A percentile compares a stretch with the other conserved stretches of the same genome.
These are phyloP conservation scores for Riparia riparia DNA, from an alignment of 2,113 vertebrate genomes.

Conservation along the genomic window DNA sequence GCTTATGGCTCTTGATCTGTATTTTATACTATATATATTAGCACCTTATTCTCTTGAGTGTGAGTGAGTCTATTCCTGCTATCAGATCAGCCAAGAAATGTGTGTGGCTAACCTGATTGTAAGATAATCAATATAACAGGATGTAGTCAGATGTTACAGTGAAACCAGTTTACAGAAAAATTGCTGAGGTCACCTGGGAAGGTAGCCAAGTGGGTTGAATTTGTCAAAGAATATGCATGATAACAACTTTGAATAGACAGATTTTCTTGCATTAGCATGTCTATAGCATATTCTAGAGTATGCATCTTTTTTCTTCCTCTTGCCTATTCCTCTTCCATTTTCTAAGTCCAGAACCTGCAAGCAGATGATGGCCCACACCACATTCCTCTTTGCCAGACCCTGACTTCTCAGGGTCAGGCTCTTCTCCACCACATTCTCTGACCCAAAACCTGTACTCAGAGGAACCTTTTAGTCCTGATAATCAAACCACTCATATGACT, in stretches of 20 bases:
- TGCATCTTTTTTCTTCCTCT: background rate
- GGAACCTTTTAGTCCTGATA: background rate
- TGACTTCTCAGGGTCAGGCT: background rate
- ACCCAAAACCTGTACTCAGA: background rate
- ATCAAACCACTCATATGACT: background rate
- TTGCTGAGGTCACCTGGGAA: background rate
- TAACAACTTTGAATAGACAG: background rate
- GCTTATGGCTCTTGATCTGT: background rate
- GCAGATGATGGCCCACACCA: fast-evolving
- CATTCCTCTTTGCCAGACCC: background rate
- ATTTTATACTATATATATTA: background rate
- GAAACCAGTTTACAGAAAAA: background rate
- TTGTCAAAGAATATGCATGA: background rate
- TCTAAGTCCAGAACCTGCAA: background rate
- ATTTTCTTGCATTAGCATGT: background rate
- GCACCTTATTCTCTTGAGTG: background rate
- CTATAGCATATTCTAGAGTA: background rate
- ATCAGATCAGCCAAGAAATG: background rate
- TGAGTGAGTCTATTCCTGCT: background rate
- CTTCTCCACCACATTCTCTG: background rate
- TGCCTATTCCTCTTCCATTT: background rate
- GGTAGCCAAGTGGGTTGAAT: background rate
- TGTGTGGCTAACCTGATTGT: background rate
- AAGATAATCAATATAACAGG: background rate
- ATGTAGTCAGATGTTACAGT: background rate